Base-by-base conservation (phyloP, 53 echinoderm and acorn worm species). In the Holothuria scabra region DNA sequence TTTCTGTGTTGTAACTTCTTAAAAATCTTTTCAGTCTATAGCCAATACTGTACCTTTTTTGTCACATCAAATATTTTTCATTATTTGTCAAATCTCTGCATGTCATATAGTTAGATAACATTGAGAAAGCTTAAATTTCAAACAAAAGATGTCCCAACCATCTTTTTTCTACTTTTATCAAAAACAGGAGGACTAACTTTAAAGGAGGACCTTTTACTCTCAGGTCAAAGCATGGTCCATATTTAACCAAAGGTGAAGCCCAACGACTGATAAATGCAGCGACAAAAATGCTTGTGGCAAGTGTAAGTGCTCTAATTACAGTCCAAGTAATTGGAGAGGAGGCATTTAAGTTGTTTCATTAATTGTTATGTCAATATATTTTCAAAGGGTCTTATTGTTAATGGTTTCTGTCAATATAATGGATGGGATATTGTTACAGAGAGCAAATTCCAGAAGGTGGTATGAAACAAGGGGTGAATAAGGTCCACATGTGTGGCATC, bases 251-350 rank as follows among this genome's bases (percentile, higher is more conserved):
- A 61, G 99, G 99, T 13, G 99, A 99, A 76, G 89, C 94, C 18
- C 91, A 94, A 65, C 89, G 99, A 81, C 72, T 99, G 30, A 87
- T 95, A 26, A 92, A 95, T 64, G 91, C 93, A 79, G 99, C 99
- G 31, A 99, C 99, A 31, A 90, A 87, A 82, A 87, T 99, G 16
- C 89, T 99, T 24, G 99, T 99, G 13, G 90, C 95, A 14, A 87
- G 95, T 18, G 99, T 99, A 84, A 93, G 97, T 94, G 21, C 58
- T 48, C 1, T 13, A 12, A 16, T 52, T 52, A 34, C 20, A 3
- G 7, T 19, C 13, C 25, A 74, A 25, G 0, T 12, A 29, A 16
- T 65, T 32, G 14, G 0, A 16, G 16, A 16, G 18, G 18, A 52
- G 28, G 3, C 65, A 24, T 28, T 64, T 1, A n/a, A 64, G 13